Evolutionary conservation across 2,113 vertebrate species (phyloP), one percentile per base, ranked within the genome.

Genomic region (Pipa parva): DNA sequence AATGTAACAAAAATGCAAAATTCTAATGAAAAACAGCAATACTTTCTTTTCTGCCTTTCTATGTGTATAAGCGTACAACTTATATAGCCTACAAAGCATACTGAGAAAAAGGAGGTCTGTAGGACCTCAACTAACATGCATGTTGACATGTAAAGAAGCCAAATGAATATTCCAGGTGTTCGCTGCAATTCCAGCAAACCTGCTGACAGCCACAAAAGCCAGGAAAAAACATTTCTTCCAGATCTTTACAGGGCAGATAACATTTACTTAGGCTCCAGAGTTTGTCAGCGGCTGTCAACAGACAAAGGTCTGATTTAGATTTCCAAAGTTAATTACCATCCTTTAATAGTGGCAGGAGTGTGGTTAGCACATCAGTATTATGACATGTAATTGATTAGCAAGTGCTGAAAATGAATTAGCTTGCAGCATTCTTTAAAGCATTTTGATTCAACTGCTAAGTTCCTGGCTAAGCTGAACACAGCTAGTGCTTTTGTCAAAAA

Each of bases 141-240:
- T 45, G 58, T 45, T 26, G 58, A 60, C 57, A 59, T 42, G 36
- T n/a, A 45, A 45, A 45, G 37, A 37, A 45, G 12, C 15, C 13
- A 45, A 45, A 60, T 60, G 58, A 37, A 15, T 27, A 45, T 13
- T 25, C 58, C 27, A 56, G 51, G 51, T 54, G 51, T 54, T 28
- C 12, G 15, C 51, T 54, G 51, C 24, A 54, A 54, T 59, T 24
- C 22, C 15, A 59, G 33, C 2, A 24, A 45, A 60, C 21, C 22
- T 45, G 58, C 24, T 45, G 58, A 60, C 58, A 60, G 39, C 21
- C 21, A 21, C 11, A 42, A 26, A 22, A n/a, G 12, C 24, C 39
- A 22, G 28, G 33, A 58, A 22, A 58, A 22, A 10, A 8, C 15
- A 60, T 22, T 20, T 31, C 15, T 39, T 60, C 22, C 6, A 45